Percentiles rank a stretch among this genome's conserved stretches.
These are phyloP conservation scores for Lophochroa leadbeateri DNA, from an alignment of 2,113 vertebrate genomes.

Conservation along the genomic window DNA sequence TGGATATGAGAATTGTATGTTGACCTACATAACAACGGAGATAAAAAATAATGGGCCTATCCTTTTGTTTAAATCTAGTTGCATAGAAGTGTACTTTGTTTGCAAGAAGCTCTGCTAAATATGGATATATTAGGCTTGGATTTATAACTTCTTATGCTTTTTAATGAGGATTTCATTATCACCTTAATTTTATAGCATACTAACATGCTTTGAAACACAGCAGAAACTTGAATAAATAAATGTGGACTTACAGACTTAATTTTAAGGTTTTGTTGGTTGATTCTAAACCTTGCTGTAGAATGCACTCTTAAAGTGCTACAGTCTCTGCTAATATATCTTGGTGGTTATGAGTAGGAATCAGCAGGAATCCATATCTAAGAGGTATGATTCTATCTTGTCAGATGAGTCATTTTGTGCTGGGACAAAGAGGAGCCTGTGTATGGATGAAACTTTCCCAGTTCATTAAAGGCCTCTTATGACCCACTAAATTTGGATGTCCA, in stretches of 20 bases:
- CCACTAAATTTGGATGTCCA: conserved; percentile 41
- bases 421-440: conserved; percentile 54
- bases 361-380: conserved; percentile 42
- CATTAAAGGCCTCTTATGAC: conserved; percentile 64
- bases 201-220: neutral
- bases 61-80: neutral
- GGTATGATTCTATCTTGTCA: neutral
- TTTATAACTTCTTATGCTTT: neutral
- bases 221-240: neutral
- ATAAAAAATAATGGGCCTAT: neutral
- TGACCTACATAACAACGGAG: neutral
- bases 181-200: neutral
- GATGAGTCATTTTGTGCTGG: conserved; percentile 30
- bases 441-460: conserved; percentile 69
- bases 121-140: neutral
- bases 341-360: neutral
- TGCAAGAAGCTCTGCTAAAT: neutral
- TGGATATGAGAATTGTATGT: neutral
- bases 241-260: neutral
- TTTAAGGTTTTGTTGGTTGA: neutral
- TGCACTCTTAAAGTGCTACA: neutral
- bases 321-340: neutral
- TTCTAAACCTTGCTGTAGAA: neutral
- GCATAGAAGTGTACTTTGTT: neutral
- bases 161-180: neutral